These are phyloP conservation scores for Chlamydotis undulata DNA, from an alignment of 2,113 vertebrate genomes.

Conservation along the genomic window DNA sequence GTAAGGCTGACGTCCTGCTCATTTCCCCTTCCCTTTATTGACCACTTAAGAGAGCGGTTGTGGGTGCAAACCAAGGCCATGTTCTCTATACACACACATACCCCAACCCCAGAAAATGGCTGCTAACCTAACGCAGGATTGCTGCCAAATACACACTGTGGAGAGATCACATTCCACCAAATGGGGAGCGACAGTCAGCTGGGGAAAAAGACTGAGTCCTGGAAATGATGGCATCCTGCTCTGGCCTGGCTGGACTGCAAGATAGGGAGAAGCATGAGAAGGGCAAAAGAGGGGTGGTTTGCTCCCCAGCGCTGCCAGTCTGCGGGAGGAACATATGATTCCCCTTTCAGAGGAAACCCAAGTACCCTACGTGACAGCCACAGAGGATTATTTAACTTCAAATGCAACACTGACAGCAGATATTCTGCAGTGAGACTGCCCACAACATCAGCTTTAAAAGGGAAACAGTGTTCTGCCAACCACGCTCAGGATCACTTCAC, in stretches of 20 bases:
- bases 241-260: neutral
- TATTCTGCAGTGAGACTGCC: neutral
- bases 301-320: neutral
- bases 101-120: neutral
- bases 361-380: accelerated
- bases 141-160: neutral
- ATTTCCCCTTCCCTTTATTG: conserved; percentile 52
- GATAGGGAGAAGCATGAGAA: neutral
- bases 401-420: neutral
- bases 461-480: neutral
- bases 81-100: neutral
- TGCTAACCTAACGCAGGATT: neutral
- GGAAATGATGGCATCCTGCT: neutral
- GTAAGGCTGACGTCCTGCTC: neutral
- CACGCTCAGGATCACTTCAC: neutral
- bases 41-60: neutral
- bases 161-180: neutral
- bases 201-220: neutral
- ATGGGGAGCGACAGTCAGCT: neutral
- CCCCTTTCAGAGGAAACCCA: neutral
- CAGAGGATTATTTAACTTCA: neutral
- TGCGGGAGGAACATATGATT: accelerated
- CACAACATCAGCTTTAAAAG: neutral
- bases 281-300: neutral
- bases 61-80: neutral